These are phyloP conservation scores for Orbicella faveolata DNA, from an alignment of 64 coral and sea anemone species.

Conservation along the genomic window DNA sequence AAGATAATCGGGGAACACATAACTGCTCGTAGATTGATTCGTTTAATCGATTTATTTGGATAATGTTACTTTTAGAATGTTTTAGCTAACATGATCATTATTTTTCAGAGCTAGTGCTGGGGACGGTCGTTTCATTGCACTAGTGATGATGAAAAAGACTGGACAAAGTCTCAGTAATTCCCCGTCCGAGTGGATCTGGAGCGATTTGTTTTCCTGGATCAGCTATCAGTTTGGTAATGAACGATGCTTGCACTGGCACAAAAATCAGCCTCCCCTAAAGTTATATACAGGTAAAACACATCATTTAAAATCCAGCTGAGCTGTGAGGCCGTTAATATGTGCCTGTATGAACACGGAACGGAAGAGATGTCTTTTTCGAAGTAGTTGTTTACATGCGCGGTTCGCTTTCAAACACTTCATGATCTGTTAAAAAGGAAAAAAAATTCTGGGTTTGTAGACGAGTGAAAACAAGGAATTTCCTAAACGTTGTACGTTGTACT, in stretches of 20 bases:
- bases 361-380: too few relatives aligned
- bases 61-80: neutral
- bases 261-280: slow-evolving; percentile 17
- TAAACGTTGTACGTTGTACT: too few relatives aligned
- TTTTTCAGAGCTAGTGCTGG: neutral
- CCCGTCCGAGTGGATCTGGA: slow-evolving; percentile 64
- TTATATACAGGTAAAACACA: slow-evolving; percentile 31
- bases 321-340: too few relatives aligned
- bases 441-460: too few relatives aligned
- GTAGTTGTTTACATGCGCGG: too few relatives aligned
- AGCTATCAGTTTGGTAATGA: slow-evolving; percentile 26
- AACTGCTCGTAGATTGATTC: too few relatives aligned
- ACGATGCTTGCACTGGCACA: slow-evolving; percentile 34
- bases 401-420: too few relatives aligned
- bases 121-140: neutral
- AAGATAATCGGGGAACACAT: too few relatives aligned
- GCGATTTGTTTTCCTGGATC: slow-evolving; percentile 55
- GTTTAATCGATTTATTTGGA: too few relatives aligned
- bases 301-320: neutral
- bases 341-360: too few relatives aligned
- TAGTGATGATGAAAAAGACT: neutral
- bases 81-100: neutral
- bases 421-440: too few relatives aligned
- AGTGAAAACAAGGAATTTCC: too few relatives aligned
- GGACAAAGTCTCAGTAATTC: neutral